Evolutionary conservation across 2,888 invertebrate species (phyloP).

Genomic region (Cephus pygmeus): DNA sequence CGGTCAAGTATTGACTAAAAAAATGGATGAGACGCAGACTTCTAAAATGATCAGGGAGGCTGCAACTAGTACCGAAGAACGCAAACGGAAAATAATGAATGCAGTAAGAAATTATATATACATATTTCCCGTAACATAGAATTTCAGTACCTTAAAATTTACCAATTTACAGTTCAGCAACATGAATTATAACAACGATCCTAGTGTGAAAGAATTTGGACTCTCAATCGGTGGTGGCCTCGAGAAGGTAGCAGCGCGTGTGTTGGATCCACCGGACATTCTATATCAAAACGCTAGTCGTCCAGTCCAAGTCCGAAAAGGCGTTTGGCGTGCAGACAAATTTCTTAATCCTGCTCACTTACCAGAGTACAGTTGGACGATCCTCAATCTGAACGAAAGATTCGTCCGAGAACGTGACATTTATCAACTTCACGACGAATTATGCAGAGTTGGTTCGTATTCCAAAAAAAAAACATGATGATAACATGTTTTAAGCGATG

Average conservation of each 20-base stretch:
- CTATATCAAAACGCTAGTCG: slow-evolving; percentile 69
- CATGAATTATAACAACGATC: slow-evolving; percentile 62
- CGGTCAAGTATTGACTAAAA: slow-evolving; percentile 82
- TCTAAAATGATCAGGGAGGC: slow-evolving; percentile 87
- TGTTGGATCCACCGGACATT: slow-evolving; percentile 81
- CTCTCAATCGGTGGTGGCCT: slow-evolving; percentile 81
- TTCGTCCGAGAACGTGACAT: slow-evolving; percentile 36
- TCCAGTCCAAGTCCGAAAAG: slow-evolving; percentile 58
- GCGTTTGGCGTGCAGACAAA: slow-evolving; percentile 62
- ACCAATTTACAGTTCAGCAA: slow-evolving; percentile 39
- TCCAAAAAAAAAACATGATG: neutral
- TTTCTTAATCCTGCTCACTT: slow-evolving; percentile 57
- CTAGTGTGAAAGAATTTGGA: slow-evolving; percentile 83
- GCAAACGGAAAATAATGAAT: slow-evolving; percentile 84
- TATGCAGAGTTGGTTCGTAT: slow-evolving; percentile 48
- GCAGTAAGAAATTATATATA: slow-evolving; percentile 67
- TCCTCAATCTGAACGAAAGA: slow-evolving; percentile 61
- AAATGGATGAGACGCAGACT: slow-evolving; percentile 86
- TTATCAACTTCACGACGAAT: slow-evolving; percentile 36
- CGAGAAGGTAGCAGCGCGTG: slow-evolving; percentile 80
- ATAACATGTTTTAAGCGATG: neutral
- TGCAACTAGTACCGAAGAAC: slow-evolving; percentile 81
- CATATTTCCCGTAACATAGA: neutral
- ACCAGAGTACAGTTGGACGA: slow-evolving; percentile 64
- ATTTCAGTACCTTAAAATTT: neutral